Conservation (phyloP, 2,113 vertebrate species). For the Anoura caudifer region DNA sequence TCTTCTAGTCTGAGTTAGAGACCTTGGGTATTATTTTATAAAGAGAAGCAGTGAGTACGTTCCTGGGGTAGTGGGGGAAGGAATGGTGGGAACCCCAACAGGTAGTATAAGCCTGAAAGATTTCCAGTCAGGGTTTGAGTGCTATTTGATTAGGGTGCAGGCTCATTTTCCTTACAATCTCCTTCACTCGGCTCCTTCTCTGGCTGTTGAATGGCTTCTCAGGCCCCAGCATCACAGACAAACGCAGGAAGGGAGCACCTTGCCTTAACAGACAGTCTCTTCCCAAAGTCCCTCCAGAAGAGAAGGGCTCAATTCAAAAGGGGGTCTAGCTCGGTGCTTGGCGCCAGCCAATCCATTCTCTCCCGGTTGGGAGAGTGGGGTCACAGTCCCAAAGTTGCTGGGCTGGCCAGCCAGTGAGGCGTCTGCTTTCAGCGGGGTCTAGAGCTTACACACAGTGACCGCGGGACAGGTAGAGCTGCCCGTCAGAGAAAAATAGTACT, state of each 20-base stretch:
- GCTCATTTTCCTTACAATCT: background rate
- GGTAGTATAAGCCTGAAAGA: no score
- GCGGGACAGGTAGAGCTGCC: background rate
- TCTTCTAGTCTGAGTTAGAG: background rate
- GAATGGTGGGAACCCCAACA: background rate
- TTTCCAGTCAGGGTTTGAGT: background rate
- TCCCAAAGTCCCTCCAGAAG: background rate
- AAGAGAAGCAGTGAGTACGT: background rate
- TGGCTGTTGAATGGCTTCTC: background rate
- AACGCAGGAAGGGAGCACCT: background rate
- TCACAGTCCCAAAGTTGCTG: accelerated
- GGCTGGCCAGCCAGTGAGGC: background rate
- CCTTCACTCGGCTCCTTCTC: background rate
- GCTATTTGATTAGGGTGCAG: background rate
- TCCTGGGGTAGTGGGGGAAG: background rate
- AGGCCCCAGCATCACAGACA: background rate
- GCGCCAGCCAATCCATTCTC: background rate
- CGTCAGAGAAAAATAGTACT: background rate
- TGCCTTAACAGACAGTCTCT: background rate
- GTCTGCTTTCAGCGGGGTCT: background rate
- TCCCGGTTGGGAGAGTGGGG: background rate
- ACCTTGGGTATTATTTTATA: background rate
- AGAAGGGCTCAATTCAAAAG: background rate
- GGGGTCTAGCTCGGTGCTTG: background rate
- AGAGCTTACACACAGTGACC: background rate